Conservation (phyloP, 1,140 invertebrate species). For the Achroia grisella region DNA sequence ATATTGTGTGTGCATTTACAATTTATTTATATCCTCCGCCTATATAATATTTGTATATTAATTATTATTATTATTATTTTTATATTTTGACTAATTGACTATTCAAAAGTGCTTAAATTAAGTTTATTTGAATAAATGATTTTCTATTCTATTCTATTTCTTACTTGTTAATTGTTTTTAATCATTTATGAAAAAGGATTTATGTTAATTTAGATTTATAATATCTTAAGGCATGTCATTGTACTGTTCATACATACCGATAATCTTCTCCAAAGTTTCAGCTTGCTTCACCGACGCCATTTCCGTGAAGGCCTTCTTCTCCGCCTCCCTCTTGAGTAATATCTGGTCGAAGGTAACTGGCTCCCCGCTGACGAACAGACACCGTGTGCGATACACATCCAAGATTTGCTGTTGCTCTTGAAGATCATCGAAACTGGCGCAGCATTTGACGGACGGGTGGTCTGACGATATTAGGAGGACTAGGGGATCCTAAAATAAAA, state of each 20-base stretch:
- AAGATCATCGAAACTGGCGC: conserved; percentile 71
- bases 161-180: too few relatives aligned
- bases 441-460: conserved; percentile 74
- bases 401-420: conserved; percentile 70
- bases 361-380: conserved; percentile 64
- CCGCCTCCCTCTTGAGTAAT: conserved; percentile 55
- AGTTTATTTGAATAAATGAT: too few relatives aligned
- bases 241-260: conserved; percentile 45
- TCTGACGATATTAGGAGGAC: conserved; percentile 70
- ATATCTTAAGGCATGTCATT: too few relatives aligned
- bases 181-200: too few relatives aligned
- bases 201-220: too few relatives aligned
- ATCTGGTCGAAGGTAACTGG: conserved; percentile 60
- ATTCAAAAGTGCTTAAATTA: too few relatives aligned
- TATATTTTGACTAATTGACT: too few relatives aligned
- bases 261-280: conserved; percentile 69
- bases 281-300: conserved; percentile 66
- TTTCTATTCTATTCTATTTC: too few relatives aligned
- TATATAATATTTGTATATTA: too few relatives aligned
- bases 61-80: too few relatives aligned
- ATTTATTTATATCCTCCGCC: too few relatives aligned
- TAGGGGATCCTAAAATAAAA: conserved; percentile 69
- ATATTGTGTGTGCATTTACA: too few relatives aligned
- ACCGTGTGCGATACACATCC: conserved; percentile 67
- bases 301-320: conserved; percentile 65